Percentiles rank a stretch among this genome's conserved stretches.
These are phyloP conservation scores for Zapus hudsonius DNA, from an alignment of 2,113 vertebrate genomes.

Conservation along the genomic window DNA sequence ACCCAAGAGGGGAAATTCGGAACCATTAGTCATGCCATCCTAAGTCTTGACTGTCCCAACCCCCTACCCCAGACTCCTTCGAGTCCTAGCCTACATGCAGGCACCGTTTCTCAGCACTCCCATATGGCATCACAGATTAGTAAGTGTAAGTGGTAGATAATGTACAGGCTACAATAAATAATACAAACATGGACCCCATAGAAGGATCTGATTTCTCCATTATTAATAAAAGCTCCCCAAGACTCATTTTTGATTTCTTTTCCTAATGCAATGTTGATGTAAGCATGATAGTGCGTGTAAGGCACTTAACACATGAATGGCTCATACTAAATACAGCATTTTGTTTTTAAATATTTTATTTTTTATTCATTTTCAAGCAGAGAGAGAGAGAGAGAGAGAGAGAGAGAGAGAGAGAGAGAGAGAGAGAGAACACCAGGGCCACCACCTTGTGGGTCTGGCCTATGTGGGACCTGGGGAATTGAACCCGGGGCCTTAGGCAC, in stretches of 20 bases:
- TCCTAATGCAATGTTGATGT: background rate
- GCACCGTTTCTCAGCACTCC: background rate
- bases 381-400: no score
- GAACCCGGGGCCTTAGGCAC: no score
- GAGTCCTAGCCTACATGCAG: background rate
- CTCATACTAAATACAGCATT: constrained; percentile 5
- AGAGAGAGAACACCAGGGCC: no score
- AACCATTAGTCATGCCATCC: background rate
- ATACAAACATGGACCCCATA: background rate
- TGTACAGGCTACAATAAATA: background rate
- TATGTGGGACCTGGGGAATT: no score
- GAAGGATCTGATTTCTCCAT: background rate
- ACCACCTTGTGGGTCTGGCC: no score
- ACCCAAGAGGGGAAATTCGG: background rate
- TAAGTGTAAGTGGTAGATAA: background rate
- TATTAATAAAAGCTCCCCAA: background rate
- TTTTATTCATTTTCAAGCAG: no score
- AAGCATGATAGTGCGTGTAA: background rate
- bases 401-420: no score
- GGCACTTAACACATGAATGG: background rate
- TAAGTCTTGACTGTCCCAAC: background rate
- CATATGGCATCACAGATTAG: background rate
- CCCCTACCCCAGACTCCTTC: background rate
- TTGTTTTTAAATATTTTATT: constrained; percentile 1
- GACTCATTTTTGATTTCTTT: background rate